Evolutionary conservation across 2,888 invertebrate genomes (phyloP).

Genomic region (Phalera bucephala): DNA sequence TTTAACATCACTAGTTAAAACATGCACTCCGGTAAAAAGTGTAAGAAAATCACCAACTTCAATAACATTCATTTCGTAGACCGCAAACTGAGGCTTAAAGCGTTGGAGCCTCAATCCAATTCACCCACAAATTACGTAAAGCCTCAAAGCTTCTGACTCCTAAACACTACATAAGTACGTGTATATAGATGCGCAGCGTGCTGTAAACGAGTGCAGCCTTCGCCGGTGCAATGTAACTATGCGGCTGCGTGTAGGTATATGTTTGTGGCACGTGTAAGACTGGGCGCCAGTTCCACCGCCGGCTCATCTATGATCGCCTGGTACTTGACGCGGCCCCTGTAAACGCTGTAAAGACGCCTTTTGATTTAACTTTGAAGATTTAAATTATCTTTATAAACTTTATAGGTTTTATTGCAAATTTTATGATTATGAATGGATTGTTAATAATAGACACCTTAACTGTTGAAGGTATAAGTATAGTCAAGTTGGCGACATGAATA

Average conservation of each 20-base stretch:
- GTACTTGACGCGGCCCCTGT: slow-evolving; percentile 50
- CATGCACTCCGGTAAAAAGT: no score
- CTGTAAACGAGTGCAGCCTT: slow-evolving; percentile 71
- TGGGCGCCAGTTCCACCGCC: slow-evolving; percentile 41
- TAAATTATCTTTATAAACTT: neutral
- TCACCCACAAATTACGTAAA: slow-evolving; percentile 73
- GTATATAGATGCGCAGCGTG: slow-evolving; percentile 41
- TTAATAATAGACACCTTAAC: no score
- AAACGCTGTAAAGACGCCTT: slow-evolving; percentile 38
- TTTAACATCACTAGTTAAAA: slow-evolving; percentile 1
- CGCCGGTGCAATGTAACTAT: slow-evolving; percentile 67
- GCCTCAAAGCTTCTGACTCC: slow-evolving; percentile 65
- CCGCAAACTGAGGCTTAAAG: slow-evolving; percentile 47
- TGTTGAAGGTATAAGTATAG: no score
- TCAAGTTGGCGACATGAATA: no score
- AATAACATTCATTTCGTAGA: slow-evolving; percentile 44
- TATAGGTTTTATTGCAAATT: no score
- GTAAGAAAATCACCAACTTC: slow-evolving; percentile 18
- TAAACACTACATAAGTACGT: slow-evolving; percentile 42
- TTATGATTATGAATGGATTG: no score
- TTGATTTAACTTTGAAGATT: neutral
- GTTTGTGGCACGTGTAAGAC: slow-evolving; percentile 61
- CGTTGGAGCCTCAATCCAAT: slow-evolving; percentile 59
- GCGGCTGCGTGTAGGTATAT: slow-evolving; percentile 38
- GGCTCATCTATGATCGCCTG: slow-evolving; percentile 51